Evolutionary conservation across 1,140 invertebrate species (phyloP), one percentile per base, ranked within the genome.

Genomic region (Drosophila busckii): DNA sequence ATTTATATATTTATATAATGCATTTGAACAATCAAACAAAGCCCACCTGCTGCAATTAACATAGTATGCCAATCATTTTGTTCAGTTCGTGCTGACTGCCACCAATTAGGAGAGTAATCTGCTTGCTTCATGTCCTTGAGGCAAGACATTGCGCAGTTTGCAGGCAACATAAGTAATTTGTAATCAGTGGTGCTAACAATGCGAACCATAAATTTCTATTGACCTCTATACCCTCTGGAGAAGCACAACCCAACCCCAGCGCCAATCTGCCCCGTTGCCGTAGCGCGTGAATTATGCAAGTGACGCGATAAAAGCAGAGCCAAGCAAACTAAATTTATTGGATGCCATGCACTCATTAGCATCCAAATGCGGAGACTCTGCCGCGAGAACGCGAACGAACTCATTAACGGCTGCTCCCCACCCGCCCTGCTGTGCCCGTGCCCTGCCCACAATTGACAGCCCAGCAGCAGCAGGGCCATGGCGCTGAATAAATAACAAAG

Each of bases 401-500:
- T 82, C 75, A 82, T 82, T 82, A 80, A 80, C 44, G 44, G 68
- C 55, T 48, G 48, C 15, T 28, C 13, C 50, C 19, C 15, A 48
- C 59, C 45, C 20, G 10, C 9, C 9, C 8, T 5, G 5, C 32
- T 31, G 34, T 25, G 23, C 17, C 25, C 38, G 37, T 10, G 8
- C 3, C 31, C 12, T n/a, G 32, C 54, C 41, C 42, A 52, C 61
- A 44, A 38, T 28, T 38, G 49, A 35, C 38, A 64, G 48, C 52
- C 46, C 49, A 28, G 67, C 67, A 69, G 66, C 59, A 70, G 61
- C 49, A 34, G 45, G 50, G 63, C 52, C 75, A 56, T 82, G 76
- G 75, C 75, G 69, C 65, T 82, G 75, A 82, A 75, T 82, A 82
- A 82, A 82, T 82, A 82, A 82, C 70, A 82, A 82, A 82, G 65